phyloP scores from a whole-genome alignment of 2,888 invertebrate genomes.

The Bedellia somnulentella region DNA sequence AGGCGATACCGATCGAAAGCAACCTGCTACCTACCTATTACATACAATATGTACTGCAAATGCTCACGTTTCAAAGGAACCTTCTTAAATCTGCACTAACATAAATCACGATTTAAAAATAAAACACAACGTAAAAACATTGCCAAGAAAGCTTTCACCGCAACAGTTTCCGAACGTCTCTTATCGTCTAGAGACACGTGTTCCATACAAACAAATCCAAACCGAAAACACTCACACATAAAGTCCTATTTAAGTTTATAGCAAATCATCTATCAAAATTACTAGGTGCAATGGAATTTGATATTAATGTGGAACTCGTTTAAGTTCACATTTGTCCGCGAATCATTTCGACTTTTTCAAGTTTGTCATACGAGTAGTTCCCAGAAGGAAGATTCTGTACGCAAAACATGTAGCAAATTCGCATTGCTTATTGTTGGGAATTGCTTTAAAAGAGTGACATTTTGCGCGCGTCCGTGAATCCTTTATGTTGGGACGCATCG shows the following conservation, averaged over 20 bases:
- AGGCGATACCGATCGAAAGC: background rate
- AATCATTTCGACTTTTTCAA: slow-evolving; percentile 12
- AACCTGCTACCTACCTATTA: too few species aligned
- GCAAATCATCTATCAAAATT: slow-evolving; percentile 8
- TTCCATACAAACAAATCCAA: slow-evolving; percentile 13
- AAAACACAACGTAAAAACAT: slow-evolving; percentile 35
- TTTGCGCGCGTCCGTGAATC: slow-evolving; percentile 4
- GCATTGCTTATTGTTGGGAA: slow-evolving; percentile 34
- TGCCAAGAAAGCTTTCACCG: slow-evolving; percentile 50
- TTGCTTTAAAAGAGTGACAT: slow-evolving; percentile 19
- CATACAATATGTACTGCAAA: too few species aligned
- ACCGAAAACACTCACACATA: slow-evolving; percentile 11
- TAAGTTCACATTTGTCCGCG: slow-evolving; percentile 14
- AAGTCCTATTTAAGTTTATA: slow-evolving; percentile 4
- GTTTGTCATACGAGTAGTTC: slow-evolving; percentile 21
- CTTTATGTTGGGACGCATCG: slow-evolving; percentile 2
- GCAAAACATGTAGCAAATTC: slow-evolving; percentile 25
- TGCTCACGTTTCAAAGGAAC: background rate
- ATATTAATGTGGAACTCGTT: slow-evolving; percentile 14
- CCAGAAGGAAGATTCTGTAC: slow-evolving; percentile 23
- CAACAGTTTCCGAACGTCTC: slow-evolving; percentile 41
- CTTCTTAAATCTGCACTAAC: slow-evolving; percentile 3
- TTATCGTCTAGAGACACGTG: slow-evolving; percentile 33
- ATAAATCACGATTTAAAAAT: slow-evolving; percentile 47
- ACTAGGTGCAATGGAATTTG: slow-evolving; percentile 15